These are phyloP conservation scores for Eretmocerus hayati DNA, from an alignment of 2,888 invertebrate genomes.

Conservation along the genomic window DNA sequence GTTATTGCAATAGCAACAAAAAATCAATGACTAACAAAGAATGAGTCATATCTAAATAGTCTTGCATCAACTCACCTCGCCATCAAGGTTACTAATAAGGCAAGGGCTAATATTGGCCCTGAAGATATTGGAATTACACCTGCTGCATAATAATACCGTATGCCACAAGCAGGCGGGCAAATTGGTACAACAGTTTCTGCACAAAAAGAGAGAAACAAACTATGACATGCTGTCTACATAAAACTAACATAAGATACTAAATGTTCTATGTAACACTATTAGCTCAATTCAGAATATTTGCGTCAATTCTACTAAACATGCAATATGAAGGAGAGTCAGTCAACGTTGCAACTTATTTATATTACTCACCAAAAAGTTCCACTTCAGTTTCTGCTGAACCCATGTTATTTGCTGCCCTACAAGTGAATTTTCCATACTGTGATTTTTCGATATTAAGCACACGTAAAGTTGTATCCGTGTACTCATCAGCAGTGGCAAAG, in stretches of 20 bases:
- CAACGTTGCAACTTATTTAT: too few relatives aligned
- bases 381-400: constrained; percentile 74
- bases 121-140: constrained; percentile 51
- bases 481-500: constrained; percentile 86
- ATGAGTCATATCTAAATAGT: constrained; percentile 3
- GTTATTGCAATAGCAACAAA: background rate
- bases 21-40: constrained; percentile 1
- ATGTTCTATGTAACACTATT: too few relatives aligned
- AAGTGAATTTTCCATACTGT: constrained; percentile 79
- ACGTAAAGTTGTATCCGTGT: constrained; percentile 81
- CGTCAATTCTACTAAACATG: background rate
- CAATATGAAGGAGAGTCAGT: background rate
- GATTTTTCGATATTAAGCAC: constrained; percentile 86
- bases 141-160: constrained; percentile 58
- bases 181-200: constrained; percentile 86
- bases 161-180: constrained; percentile 87
- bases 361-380: constrained; percentile 71
- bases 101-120: constrained; percentile 43
- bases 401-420: constrained; percentile 83
- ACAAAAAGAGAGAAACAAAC: constrained; percentile 41
- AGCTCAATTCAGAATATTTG: background rate
- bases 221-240: constrained; percentile 41
- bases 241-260: too few relatives aligned
- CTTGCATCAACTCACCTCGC: constrained; percentile 40
- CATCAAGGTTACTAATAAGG: constrained; percentile 50